Base-by-base conservation (phyloP, 1,140 invertebrate species). In the Drosophila chauvacae region DNA sequence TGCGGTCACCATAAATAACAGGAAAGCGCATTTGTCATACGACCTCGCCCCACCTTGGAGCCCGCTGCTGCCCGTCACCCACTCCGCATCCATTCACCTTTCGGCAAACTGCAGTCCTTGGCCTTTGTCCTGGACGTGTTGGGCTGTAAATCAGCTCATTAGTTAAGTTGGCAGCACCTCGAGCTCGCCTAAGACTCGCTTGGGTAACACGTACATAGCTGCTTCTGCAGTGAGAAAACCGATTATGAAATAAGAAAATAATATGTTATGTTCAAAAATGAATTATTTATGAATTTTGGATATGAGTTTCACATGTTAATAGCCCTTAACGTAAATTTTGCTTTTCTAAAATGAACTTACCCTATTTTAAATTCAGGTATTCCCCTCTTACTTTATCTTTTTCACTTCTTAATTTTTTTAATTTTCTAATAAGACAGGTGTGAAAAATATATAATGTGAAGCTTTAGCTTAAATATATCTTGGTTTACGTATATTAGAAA, bases 131-230 rank as follows among this genome's bases (percentile, higher is more conserved):
- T 41, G 48, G 69, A 78, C 77, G 53, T 79, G 73, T 87, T 87
- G 74, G 88, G 77, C 72, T 77, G 87, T 91, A 91, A 91, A 91
- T 91, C 88, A 91, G 83, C 88, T 91, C 88, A 91, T 91, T 91
- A 91, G 88, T 87, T 91, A 83, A 81, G 85, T 85, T 81, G 77
- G 77, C 85, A 79, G 69, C 53, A 68, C 50, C 56, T 65, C 73
- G 41, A 56, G 44, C 63, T 65, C 26, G 56, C 47, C 48, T 47
- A 45, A 42, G 60, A 41, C 44, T 48, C 35, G 44, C 61, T 56
- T 70, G 48, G 64, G 66, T 70, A 70, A 45, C 44, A 41, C 37
- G 55, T 50, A 41, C 37, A 50, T 50, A 59, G 20, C 23, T 14
- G 20, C 30, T 35, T 16, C 16, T 48, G 9, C 65, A 70, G 13